Percentiles rank a stretch among this genome's conserved stretches.
Conservation (phyloP, 2,888 invertebrate species). For the Agrenia bidenticulata region DNA sequence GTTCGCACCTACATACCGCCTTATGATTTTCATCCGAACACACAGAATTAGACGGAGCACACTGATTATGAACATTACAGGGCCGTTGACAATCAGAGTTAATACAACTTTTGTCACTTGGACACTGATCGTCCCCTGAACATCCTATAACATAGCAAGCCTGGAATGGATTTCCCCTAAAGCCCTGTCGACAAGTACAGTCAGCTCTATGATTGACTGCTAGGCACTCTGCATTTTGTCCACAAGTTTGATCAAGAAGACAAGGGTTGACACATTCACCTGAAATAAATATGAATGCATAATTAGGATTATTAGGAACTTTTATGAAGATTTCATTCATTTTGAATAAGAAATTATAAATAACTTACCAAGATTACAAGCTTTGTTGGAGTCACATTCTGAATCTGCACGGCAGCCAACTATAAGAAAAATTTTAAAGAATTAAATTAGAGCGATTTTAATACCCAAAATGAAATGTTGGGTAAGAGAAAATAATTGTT, state of each 20-base stretch:
- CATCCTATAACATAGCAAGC: conserved; percentile 54
- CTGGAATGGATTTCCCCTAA: conserved; percentile 72
- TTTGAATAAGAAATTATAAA: too few species aligned
- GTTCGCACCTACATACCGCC: conserved; percentile 55
- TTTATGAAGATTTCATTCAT: too few species aligned
- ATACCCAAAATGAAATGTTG: conserved; percentile 35
- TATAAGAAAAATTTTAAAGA: conserved; percentile 39
- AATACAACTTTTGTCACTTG: conserved; percentile 55
- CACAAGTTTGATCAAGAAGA: conserved; percentile 75
- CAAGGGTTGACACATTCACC: conserved; percentile 85
- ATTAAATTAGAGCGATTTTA: neutral
- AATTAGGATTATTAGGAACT: too few species aligned
- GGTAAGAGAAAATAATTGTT: too few species aligned
- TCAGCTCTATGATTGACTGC: conserved; percentile 71
- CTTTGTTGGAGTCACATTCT: conserved; percentile 79
- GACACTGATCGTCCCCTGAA: conserved; percentile 55
- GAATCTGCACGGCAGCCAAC: conserved; percentile 80
- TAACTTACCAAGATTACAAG: conserved; percentile 85
- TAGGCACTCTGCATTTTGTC: conserved; percentile 62
- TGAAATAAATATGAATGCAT: too few species aligned
- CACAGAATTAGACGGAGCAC: conserved; percentile 55
- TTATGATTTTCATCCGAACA: conserved; percentile 55
- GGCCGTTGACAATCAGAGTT: conserved; percentile 55
- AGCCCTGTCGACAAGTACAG: conserved; percentile 79
- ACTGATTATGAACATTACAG: conserved; percentile 54